Conservation (phyloP, 2,113 vertebrate species). For the Propithecus coquereli region DNA sequence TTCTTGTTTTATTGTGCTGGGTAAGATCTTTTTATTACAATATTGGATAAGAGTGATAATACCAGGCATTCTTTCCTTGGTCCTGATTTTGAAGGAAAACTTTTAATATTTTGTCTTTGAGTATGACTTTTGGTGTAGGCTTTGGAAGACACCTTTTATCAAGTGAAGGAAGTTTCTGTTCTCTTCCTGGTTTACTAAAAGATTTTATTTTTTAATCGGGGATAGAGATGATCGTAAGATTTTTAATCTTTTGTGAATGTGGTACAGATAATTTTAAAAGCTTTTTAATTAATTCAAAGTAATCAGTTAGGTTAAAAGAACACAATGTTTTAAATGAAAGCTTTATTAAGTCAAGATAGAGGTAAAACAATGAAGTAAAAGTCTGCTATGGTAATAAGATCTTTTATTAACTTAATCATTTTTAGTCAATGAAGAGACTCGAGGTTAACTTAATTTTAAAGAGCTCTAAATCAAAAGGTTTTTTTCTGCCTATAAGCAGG, state of each 20-base stretch:
- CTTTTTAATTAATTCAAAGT: conserved; percentile 50
- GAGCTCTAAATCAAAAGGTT: not conserved
- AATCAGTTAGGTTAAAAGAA: conserved; percentile 23
- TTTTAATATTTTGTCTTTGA: not conserved
- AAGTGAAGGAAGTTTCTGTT: not conserved
- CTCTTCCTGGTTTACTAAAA: not conserved
- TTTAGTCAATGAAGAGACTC: conserved; percentile 29
- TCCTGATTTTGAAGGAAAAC: conserved; percentile 21
- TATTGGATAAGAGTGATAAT: not conserved
- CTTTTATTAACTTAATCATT: conserved; percentile 49
- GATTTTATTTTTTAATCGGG: not conserved
- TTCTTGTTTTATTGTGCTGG: not conserved
- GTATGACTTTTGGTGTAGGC: not conserved
- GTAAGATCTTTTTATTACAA: not conserved
- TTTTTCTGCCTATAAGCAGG: not conserved
- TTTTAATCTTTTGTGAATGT: not conserved
- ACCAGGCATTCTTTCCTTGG: not conserved
- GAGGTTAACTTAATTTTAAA: conserved; percentile 26
- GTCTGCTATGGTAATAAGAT: conserved; percentile 4
- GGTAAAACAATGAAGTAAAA: conserved; percentile 17
- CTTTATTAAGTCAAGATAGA: conserved; percentile 9
- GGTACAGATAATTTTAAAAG: not conserved
- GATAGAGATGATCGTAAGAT: not conserved
- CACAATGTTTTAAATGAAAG: conserved; percentile 12
- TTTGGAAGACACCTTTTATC: not conserved